phyloP scores from a whole-genome alignment of 2,888 invertebrate genomes.

The Andrena fulva region DNA sequence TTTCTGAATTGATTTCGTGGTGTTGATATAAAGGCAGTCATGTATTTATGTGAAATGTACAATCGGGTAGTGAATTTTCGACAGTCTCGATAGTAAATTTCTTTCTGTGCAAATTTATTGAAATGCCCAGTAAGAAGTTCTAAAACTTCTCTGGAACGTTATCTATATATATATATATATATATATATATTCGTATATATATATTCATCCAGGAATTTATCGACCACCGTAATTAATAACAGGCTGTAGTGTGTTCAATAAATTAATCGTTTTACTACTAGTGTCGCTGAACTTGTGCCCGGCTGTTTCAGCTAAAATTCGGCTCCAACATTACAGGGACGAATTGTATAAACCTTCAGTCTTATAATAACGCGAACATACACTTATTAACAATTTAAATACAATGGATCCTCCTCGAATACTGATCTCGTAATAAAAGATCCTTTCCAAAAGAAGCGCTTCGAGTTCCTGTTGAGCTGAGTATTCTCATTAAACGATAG shows the following conservation, averaged over 20 bases:
- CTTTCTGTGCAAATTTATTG: neutral
- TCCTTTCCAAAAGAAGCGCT: slow-evolving; percentile 19
- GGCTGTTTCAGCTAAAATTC: slow-evolving; percentile 24
- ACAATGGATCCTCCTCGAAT: slow-evolving; percentile 41
- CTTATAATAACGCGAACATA: slow-evolving; percentile 57
- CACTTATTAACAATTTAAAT: slow-evolving; percentile 39
- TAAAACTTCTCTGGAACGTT: neutral
- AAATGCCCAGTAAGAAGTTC: neutral
- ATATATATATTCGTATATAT: too few species aligned
- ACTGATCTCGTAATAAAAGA: slow-evolving; percentile 33
- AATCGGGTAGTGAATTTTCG: too few species aligned
- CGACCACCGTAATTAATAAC: slow-evolving; percentile 28
- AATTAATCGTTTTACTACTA: slow-evolving; percentile 40
- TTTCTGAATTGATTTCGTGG: neutral
- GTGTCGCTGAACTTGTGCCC: slow-evolving; percentile 17
- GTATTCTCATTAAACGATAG: neutral
- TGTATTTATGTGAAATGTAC: too few species aligned
- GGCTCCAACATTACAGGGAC: slow-evolving; percentile 26
- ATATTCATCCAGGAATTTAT: slow-evolving; percentile 7
- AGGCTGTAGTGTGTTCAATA: slow-evolving; percentile 34
- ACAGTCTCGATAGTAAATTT: too few species aligned
- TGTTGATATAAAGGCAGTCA: neutral
- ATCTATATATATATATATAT: too few species aligned
- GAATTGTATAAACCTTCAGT: slow-evolving; percentile 58
- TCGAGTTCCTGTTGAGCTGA: slow-evolving; percentile 13